Percentiles rank a stretch among this genome's conserved stretches.
phyloP scores from a whole-genome alignment of 2,113 vertebrate genomes.

The Ptychochromis oligacanthus region DNA sequence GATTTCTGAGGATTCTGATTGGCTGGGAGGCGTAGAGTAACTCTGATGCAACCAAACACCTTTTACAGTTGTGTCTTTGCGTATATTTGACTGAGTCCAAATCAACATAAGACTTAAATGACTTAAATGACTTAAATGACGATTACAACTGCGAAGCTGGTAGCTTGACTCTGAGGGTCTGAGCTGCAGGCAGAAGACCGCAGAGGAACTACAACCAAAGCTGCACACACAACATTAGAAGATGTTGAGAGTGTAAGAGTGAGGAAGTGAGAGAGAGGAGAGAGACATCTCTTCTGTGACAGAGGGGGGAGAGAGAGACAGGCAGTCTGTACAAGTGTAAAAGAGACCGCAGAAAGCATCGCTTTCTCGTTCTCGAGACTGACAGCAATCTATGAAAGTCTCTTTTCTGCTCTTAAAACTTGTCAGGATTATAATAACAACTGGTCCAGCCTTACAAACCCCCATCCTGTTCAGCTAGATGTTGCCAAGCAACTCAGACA shows the following conservation, averaged over 20 bases:
- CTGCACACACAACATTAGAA: not conserved
- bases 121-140: not conserved
- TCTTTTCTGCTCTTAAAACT: not conserved
- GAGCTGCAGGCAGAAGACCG: not conserved
- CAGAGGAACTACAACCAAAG: not conserved
- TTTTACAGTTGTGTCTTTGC: not conserved
- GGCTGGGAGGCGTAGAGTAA: not conserved
- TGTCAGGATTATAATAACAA: not conserved
- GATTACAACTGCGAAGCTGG: not conserved
- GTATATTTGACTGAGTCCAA: not conserved
- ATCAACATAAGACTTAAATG: not conserved
- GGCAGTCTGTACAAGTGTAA: not conserved
- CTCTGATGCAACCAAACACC: not conserved
- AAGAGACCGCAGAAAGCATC: not conserved
- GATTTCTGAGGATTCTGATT: not conserved
- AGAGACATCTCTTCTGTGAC: not conserved
- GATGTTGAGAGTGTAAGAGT: not conserved
- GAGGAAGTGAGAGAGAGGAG: not conserved
- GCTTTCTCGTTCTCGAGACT: not conserved
- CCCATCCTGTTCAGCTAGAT: not conserved
- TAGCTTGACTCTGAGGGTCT: not conserved
- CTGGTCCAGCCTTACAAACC: not conserved
- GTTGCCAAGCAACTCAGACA: conserved; percentile 21
- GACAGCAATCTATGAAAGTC: not conserved
- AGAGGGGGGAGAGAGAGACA: not conserved